Conservation (phyloP, 2,888 invertebrate genomes). For the Dioctria linearis region DNA sequence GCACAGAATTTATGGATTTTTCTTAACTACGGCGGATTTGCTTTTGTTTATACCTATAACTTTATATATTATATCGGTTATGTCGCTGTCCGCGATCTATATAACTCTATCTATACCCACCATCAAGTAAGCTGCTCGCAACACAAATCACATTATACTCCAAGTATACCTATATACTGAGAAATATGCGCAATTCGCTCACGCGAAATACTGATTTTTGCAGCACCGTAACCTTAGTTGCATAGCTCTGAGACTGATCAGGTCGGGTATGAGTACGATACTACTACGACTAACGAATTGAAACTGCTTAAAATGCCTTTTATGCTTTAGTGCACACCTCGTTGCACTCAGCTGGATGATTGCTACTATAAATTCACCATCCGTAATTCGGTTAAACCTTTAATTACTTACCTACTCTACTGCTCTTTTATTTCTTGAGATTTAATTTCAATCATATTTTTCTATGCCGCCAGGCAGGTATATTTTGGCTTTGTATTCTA, state of each 20-base stretch:
- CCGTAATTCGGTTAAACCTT: constrained; percentile 33
- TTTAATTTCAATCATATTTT: constrained; percentile 9
- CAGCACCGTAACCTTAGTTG: neutral
- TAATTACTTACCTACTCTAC: constrained; percentile 3
- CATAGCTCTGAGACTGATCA: constrained; percentile 1
- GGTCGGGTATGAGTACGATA: constrained; percentile 14
- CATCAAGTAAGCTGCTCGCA: too few relatives aligned
- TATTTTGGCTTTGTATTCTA: constrained; percentile 6
- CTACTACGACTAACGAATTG: constrained; percentile 9
- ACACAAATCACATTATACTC: too few relatives aligned
- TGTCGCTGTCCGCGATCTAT: neutral
- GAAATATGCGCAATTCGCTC: neutral
- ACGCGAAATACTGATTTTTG: neutral
- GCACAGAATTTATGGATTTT: constrained; percentile 15
- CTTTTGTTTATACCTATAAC: constrained; percentile 28
- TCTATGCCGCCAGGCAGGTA: neutral
- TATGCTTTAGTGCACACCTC: constrained; percentile 43
- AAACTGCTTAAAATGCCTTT: constrained; percentile 38
- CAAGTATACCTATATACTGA: too few relatives aligned
- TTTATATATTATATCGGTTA: neutral
- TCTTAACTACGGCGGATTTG: neutral
- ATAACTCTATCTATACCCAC: too few relatives aligned
- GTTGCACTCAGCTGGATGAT: neutral
- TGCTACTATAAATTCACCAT: neutral
- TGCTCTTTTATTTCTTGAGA: constrained; percentile 32